Percentiles rank a stretch among this genome's conserved stretches.
These are phyloP conservation scores for Meteorus cinctellus DNA, from an alignment of 2,888 invertebrate genomes.

Conservation along the genomic window DNA sequence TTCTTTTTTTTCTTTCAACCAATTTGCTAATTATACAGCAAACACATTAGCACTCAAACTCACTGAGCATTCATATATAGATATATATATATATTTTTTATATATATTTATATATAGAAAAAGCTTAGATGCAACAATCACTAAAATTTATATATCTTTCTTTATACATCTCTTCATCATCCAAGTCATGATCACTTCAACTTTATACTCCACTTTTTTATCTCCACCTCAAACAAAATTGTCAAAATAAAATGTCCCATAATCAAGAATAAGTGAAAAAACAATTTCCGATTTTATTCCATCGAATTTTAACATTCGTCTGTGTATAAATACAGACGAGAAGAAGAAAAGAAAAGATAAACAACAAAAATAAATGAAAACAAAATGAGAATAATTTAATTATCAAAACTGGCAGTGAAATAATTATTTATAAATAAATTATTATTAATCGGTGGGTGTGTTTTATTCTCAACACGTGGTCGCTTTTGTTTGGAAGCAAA, in stretches of 20 bases:
- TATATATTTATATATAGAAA: not conserved
- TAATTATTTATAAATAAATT: not conserved
- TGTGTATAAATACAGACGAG: not conserved
- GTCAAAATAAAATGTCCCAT: not conserved
- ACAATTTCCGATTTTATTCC: not conserved
- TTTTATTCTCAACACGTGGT: conserved; percentile 26
- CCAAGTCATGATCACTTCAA: not conserved
- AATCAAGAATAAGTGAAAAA: not conserved
- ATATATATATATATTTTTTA: not conserved
- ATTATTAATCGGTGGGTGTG: conserved; percentile 26
- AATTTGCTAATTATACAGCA: not conserved
- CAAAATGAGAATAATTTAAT: conserved; percentile 7
- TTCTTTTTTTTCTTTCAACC: not conserved
- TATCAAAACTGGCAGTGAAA: conserved; percentile 12
- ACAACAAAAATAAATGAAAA: not conserved
- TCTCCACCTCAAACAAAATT: no score
- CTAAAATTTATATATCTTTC: not conserved
- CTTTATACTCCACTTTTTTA: not conserved
- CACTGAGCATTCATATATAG: not conserved
- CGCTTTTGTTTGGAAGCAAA: conserved; percentile 31
- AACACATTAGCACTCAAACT: not conserved
- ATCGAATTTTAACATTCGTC: not conserved
- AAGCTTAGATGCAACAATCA: not conserved
- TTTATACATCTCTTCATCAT: not conserved
- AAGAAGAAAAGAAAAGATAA: not conserved